A percentile compares a stretch with the other conserved stretches of the same genome.
Conservation (phyloP, 2,888 invertebrate genomes). For the Pachliopta kotzebuea region DNA sequence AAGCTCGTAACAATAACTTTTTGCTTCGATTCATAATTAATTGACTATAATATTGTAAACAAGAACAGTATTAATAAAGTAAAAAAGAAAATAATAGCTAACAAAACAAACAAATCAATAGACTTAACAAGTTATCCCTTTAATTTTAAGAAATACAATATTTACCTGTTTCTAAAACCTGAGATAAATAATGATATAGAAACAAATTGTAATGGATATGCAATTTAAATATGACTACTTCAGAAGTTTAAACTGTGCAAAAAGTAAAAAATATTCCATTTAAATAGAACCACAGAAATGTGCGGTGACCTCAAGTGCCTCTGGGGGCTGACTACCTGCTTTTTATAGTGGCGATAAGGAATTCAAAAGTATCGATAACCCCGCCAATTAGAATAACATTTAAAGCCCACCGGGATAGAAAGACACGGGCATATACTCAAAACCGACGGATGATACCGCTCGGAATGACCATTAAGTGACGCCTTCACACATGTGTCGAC, state of each 20-base stretch:
- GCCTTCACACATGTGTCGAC: conserved; percentile 50
- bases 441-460: conserved; percentile 52
- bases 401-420: conserved; percentile 41
- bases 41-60: conserved; percentile 1
- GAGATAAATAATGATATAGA: not conserved
- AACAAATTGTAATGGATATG: conserved; percentile 35
- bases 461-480: conserved; percentile 53
- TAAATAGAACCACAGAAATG: conserved; percentile 52
- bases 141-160: too few species aligned
- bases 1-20: conserved; percentile 21
- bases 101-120: too few species aligned
- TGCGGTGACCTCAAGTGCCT: conserved; percentile 53
- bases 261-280: conserved; percentile 45
- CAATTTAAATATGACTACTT: conserved; percentile 33
- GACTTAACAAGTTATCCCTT: too few species aligned
- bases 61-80: not conserved
- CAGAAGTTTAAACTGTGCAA: conserved; percentile 45
- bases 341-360: conserved; percentile 64
- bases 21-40: conserved; percentile 15
- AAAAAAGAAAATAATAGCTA: not conserved
- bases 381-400: conserved; percentile 62
- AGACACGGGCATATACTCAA: conserved; percentile 50
- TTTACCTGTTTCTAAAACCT: not conserved
- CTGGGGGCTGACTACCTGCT: conserved; percentile 77
- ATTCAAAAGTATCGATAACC: conserved; percentile 58